A percentile compares a stretch with the other conserved stretches of the same genome.
phyloP scores from a whole-genome alignment of 2,113 vertebrate species.

The Halcyon malimbica region DNA sequence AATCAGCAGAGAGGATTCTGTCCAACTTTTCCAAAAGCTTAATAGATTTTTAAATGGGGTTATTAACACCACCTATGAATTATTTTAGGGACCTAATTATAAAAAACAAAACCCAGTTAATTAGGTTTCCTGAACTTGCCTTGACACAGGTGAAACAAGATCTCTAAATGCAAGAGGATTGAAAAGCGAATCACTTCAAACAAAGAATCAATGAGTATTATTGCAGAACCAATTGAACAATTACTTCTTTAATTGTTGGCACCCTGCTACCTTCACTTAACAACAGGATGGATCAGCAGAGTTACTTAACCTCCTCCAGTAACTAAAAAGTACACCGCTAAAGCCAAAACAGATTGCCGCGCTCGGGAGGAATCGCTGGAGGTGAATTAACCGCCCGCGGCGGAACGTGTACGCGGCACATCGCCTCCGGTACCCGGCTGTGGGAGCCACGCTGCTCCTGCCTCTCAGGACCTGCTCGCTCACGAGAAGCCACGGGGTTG shows the following conservation, averaged over 20 bases:
- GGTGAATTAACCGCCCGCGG: not conserved
- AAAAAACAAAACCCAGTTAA: constrained; percentile 88
- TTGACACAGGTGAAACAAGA: constrained; percentile 76
- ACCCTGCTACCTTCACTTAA: constrained; percentile 46
- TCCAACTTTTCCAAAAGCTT: constrained; percentile 88
- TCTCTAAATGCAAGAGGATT: constrained; percentile 61
- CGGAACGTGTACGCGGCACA: fast-evolving
- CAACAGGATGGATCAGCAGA: constrained; percentile 36
- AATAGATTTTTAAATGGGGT: constrained; percentile 97
- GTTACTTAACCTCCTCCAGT: constrained; percentile 33
- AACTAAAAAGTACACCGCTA: not conserved
- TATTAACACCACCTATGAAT: constrained; percentile 98
- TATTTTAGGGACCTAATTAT: constrained; percentile 98
- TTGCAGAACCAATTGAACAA: constrained; percentile 61
- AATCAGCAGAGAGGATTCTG: constrained; percentile 75
- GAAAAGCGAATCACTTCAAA: constrained; percentile 49
- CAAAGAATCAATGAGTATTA: constrained; percentile 36
- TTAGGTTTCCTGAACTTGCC: constrained; percentile 88
- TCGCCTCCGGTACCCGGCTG: not conserved
- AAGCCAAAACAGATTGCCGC: not conserved
- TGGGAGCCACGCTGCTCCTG: not conserved
- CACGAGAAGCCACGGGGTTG: not conserved
- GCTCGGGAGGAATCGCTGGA: not conserved
- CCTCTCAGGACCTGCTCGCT: not conserved
- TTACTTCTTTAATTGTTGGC: constrained; percentile 65